These are phyloP conservation scores for Gobius niger DNA, from an alignment of 2,113 vertebrate species.

Conservation along the genomic window DNA sequence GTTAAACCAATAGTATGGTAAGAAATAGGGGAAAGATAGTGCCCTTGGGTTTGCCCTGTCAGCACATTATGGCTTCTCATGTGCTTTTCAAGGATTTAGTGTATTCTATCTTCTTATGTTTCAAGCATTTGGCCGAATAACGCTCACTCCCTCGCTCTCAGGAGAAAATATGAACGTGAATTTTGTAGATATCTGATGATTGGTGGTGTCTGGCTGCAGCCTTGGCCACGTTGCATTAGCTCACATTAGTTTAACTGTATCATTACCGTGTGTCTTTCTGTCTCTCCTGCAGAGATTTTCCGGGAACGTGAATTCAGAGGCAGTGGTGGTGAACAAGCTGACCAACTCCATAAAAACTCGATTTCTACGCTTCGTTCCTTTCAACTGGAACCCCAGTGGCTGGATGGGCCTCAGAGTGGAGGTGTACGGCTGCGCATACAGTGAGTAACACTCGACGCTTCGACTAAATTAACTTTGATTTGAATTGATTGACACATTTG, in stretches of 20 bases:
- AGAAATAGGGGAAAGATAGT: slow-evolving; percentile 21
- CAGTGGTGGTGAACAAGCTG: slow-evolving; percentile 85
- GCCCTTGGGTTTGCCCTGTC: slow-evolving; percentile 35
- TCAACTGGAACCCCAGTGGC: slow-evolving; percentile 84
- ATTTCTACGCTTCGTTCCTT: slow-evolving; percentile 87
- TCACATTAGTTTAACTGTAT: neutral
- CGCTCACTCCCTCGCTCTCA: neutral
- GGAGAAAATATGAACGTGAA: slow-evolving; percentile 17
- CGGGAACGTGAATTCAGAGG: slow-evolving; percentile 88
- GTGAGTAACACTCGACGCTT: slow-evolving; percentile 78
- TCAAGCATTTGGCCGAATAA: slow-evolving; percentile 25
- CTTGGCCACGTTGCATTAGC: neutral
- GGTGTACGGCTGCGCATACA: slow-evolving; percentile 89
- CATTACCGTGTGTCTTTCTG: neutral
- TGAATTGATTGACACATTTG: too few species aligned
- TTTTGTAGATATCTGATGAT: neutral
- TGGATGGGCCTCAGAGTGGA: slow-evolving; percentile 87
- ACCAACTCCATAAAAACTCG: slow-evolving; percentile 84
- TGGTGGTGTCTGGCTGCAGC: neutral
- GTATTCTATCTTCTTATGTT: slow-evolving; percentile 29
- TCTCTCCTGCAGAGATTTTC: slow-evolving; percentile 78
- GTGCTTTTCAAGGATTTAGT: slow-evolving; percentile 31
- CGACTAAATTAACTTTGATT: too few species aligned
- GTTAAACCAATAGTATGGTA: slow-evolving; percentile 44
- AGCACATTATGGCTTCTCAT: slow-evolving; percentile 16